Base-by-base conservation (phyloP, 2,888 invertebrate species). In the Trichopoda pennipes region DNA sequence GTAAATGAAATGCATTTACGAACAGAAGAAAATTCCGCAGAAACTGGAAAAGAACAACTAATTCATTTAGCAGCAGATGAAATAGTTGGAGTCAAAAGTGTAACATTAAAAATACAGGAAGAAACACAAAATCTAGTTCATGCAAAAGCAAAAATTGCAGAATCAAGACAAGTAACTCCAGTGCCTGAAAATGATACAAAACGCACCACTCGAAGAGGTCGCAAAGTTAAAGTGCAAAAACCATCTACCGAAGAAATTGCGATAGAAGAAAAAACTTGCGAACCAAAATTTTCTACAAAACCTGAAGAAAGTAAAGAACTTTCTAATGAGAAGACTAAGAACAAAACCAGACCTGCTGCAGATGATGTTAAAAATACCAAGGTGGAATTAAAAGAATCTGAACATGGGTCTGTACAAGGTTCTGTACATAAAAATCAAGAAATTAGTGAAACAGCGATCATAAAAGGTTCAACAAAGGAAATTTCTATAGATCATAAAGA, bases 121-220 rank as follows among this genome's bases (percentile, higher is more conserved):
- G 53, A 47, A 19, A 8, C 32, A 32, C 10, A 2, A 53, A 73
- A 79, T 10, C 66, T 47, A 8, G n/a, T 17, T 42, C 60, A 56
- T 14, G 38, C 28, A 17, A 77, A 73, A 19, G 14, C n/a, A 32
- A 28, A 38, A 1, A n/a, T 32, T 23, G 56, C 60, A 32, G 61
- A 72, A 68, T 51, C 66, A 49, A 69, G 44, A 16, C 55, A 72
- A 51, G 60, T n/a, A n/a, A n/a, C 23, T 75, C 19, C 73, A 23
- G 19, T 17, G 7, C 42, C 68, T 58, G 58, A 51, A 1, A 38
- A 74, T n/a, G 53, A 74, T 47, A 55, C 19, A 10, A 16, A 32
- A 10, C 61, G 55, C 12, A n/a, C 51, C 12, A n/a, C 51, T n/a
- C 61, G 60, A 12, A 64, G 53, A 68, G 63, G 32, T 21, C 69